Conservation (phyloP, 37 sponge, comb jelly and placozoan genomes). For the Cladorhizidae sp. region DNA sequence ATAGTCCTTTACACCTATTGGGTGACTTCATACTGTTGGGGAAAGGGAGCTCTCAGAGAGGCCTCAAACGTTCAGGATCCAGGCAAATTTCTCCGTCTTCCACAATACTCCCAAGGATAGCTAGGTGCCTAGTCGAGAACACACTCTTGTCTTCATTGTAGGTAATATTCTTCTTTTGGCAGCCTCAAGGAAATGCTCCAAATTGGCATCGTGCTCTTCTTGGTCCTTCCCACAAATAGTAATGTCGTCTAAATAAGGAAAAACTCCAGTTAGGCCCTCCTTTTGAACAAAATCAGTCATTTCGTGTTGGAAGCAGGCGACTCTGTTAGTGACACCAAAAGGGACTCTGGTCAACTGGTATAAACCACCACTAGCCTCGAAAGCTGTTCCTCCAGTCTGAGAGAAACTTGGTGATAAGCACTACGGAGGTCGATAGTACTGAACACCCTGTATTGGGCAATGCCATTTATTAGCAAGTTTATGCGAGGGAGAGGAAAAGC, state of each 20-base stretch:
- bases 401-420: slow-evolving; percentile 2
- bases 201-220: slow-evolving; percentile 8
- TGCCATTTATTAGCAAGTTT: neutral
- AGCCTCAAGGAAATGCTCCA: neutral
- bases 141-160: slow-evolving; percentile 16
- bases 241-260: slow-evolving; percentile 2
- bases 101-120: neutral
- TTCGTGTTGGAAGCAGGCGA: neutral
- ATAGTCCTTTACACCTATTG: too few relatives aligned
- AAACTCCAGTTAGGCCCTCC: neutral
- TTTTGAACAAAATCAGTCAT: neutral
- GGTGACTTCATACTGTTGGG: too few relatives aligned
- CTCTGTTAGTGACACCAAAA: slow-evolving; percentile 10
- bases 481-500: neutral
- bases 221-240: slow-evolving; percentile 4
- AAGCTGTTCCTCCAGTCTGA: neutral
- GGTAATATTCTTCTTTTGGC: neutral
- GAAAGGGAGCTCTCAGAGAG: neutral
- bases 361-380: slow-evolving; percentile 1
- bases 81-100: slow-evolving; percentile 3
- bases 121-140: too few relatives aligned
- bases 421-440: slow-evolving; percentile 11
- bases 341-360: slow-evolving; percentile 22
- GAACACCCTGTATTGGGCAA: slow-evolving; percentile 10
- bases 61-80: slow-evolving; percentile 7